Conservation (phyloP, 2,113 vertebrate species). For the Cricetomys ansorgei region DNA sequence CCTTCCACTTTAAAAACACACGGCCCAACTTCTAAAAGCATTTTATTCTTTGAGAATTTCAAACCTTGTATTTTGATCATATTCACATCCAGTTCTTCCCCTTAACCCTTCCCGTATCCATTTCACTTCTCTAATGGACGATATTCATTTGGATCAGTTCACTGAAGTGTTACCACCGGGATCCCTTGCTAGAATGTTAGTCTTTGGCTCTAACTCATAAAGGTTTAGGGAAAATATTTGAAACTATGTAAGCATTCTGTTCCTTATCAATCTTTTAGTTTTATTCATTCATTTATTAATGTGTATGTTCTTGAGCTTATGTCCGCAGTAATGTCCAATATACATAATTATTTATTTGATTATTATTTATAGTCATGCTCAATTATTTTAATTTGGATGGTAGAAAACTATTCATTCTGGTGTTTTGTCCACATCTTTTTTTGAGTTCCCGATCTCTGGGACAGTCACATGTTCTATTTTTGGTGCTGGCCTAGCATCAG, state of each 20-base stretch:
- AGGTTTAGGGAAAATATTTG: background rate
- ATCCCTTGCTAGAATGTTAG: background rate
- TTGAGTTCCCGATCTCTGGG: background rate
- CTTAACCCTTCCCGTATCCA: background rate
- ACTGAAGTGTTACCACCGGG: background rate
- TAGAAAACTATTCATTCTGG: background rate
- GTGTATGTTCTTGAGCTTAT: background rate
- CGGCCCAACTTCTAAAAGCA: background rate
- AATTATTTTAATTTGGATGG: background rate
- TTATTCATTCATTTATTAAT: background rate
- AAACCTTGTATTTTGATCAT: background rate
- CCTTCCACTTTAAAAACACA: background rate
- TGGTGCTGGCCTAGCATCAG: background rate
- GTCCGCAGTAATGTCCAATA: background rate
- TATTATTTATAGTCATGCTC: background rate
- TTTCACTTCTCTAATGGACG: background rate
- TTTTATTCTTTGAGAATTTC: background rate
- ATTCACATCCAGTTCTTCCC: background rate
- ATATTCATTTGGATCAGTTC: background rate
- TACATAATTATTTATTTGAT: background rate
- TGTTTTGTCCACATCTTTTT: background rate
- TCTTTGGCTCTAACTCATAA: background rate
- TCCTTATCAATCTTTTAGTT: background rate
- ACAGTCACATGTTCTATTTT: background rate
- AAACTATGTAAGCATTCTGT: background rate